A percentile compares a stretch with the other conserved stretches of the same genome.
Evolutionary conservation across 2,113 vertebrate species (phyloP).

Genomic region (Onychorhynchus coronatus): DNA sequence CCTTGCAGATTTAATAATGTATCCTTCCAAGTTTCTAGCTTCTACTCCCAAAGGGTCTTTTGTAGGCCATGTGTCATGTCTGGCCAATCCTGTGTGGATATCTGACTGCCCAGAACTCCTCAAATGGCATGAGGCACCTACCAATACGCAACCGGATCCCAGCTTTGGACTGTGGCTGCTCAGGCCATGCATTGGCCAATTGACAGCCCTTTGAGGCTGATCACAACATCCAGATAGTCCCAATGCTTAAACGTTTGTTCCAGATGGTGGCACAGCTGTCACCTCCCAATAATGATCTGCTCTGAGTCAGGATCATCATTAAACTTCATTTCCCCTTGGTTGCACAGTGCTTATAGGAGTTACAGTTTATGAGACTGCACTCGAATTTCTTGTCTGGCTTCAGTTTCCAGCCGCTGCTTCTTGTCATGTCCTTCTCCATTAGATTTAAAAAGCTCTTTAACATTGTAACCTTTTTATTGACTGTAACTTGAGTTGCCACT

Average conservation of each 20-base stretch:
- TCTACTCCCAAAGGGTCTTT: not conserved
- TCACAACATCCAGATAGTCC: not conserved
- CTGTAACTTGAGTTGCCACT: not conserved
- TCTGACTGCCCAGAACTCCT: not conserved
- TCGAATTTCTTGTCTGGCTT: not conserved
- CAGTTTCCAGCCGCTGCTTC: not conserved
- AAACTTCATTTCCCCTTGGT: not conserved
- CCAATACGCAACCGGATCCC: not conserved
- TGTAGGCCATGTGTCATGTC: not conserved
- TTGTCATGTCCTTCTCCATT: not conserved
- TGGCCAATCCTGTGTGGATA: not conserved
- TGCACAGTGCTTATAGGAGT: not conserved
- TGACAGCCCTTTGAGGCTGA: not conserved
- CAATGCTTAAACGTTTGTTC: not conserved
- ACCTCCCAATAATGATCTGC: not conserved
- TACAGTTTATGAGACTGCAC: not conserved
- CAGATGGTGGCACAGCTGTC: not conserved
- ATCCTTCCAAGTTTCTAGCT: not conserved
- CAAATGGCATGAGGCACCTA: not conserved
- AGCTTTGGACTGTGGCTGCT: not conserved
- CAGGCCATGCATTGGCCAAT: not conserved
- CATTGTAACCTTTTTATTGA: conserved; percentile 29
- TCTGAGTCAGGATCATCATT: not conserved
- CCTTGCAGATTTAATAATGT: not conserved
- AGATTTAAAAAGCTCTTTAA: conserved; percentile 31